Evolutionary conservation across 1,140 invertebrate genomes (phyloP).

Genomic region (Heliothis virescens): DNA sequence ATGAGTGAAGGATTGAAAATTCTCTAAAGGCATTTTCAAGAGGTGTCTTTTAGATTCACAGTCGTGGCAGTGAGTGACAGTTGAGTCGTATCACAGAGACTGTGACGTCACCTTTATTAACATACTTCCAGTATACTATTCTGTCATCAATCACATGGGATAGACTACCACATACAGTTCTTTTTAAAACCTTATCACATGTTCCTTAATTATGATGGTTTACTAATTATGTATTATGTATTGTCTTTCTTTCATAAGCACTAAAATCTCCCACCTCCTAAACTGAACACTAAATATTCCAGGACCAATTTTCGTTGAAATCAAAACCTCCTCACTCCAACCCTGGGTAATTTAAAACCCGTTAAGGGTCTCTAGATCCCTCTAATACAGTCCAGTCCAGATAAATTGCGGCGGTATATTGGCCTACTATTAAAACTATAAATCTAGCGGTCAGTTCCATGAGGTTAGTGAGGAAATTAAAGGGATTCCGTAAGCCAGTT

Average conservation of each 20-base stretch:
- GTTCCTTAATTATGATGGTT: too few species aligned
- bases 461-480: constrained; percentile 49
- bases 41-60: background rate
- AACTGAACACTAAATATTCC: background rate
- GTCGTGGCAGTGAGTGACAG: background rate
- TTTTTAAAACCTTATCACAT: too few species aligned
- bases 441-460: constrained; percentile 52
- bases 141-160: background rate
- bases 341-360: constrained; percentile 58
- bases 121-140: background rate
- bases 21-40: constrained; percentile 23
- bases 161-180: too few species aligned
- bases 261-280: background rate
- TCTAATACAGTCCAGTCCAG: constrained; percentile 49
- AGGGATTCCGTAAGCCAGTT: constrained; percentile 39
- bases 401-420: constrained; percentile 49
- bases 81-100: background rate
- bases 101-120: background rate
- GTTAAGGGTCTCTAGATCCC: constrained; percentile 46
- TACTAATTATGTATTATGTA: too few species aligned
- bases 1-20: constrained; percentile 27
- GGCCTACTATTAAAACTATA: constrained; percentile 58
- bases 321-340: constrained; percentile 31
- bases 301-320: background rate
- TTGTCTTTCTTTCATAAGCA: background rate